Evolutionary conservation across 2,113 vertebrate genomes (phyloP).

Genomic region (Malurus elegans): DNA sequence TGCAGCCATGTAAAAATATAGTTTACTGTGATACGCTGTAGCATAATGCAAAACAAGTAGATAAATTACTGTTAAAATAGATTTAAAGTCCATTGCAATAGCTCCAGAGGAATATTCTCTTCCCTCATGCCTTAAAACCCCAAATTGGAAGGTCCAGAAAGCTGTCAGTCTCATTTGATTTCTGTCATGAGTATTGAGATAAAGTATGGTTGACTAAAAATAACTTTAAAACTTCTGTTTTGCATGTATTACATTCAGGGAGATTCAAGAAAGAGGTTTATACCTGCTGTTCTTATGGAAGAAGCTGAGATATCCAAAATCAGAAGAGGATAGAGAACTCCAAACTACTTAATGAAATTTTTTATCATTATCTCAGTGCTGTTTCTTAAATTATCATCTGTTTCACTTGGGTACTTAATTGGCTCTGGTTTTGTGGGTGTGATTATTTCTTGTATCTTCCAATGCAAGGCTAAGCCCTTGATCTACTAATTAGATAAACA

Average conservation of each 20-base stretch:
- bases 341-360: background rate
- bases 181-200: background rate
- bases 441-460: background rate
- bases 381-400: background rate
- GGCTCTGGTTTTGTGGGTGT: background rate
- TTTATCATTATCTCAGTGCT: background rate
- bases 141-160: background rate
- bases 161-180: background rate
- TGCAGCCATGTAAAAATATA: background rate
- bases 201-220: background rate
- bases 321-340: background rate
- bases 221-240: background rate
- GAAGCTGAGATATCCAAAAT: background rate
- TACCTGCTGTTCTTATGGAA: background rate
- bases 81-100: background rate
- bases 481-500: background rate
- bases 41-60: background rate
- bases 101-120: background rate
- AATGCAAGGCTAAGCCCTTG: background rate
- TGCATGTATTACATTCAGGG: background rate
- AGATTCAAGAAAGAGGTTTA: background rate
- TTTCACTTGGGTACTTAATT: background rate
- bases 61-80: slow-evolving; percentile 40
- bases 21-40: background rate
- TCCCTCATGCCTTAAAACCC: background rate